Percentiles rank a stretch among this genome's conserved stretches.
Conservation (phyloP, 2,888 invertebrate species). For the Digitonthophagus gazella region DNA sequence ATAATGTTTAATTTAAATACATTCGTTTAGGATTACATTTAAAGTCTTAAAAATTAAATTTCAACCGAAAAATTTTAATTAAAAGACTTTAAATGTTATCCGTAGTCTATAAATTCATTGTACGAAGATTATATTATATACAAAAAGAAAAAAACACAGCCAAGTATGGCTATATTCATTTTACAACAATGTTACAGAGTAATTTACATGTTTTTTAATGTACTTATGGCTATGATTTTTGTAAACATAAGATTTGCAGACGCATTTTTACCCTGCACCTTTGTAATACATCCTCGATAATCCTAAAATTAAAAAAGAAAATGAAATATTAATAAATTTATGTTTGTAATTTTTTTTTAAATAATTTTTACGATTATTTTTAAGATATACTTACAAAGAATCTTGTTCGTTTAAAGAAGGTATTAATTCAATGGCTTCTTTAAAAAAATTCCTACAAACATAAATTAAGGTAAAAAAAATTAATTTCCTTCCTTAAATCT, state of each 20-base stretch:
- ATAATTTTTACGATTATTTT: not conserved
- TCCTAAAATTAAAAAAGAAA: constrained; percentile 50
- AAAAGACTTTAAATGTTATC: constrained; percentile 3
- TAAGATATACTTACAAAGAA: constrained; percentile 35
- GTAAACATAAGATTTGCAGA: constrained; percentile 65
- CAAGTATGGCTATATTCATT: constrained; percentile 9
- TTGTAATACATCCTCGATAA: constrained; percentile 62
- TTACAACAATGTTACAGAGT: not conserved
- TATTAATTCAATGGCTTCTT: constrained; percentile 77
- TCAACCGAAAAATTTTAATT: not conserved
- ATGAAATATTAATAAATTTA: no score
- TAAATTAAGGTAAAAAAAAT: constrained; percentile 12
- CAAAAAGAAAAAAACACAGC: constrained; percentile 3
- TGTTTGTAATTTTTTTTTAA: no score
- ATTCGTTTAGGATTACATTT: no score
- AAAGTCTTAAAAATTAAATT: not conserved
- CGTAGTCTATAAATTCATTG: not conserved
- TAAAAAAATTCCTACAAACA: constrained; percentile 67
- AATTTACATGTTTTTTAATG: not conserved
- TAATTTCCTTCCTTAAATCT: not conserved
- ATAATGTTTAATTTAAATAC: no score
- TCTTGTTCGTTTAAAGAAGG: constrained; percentile 63
- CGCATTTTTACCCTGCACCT: constrained; percentile 66
- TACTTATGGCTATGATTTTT: constrained; percentile 24
- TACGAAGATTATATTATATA: constrained; percentile 3